Percentiles rank a stretch among this genome's conserved stretches.
Evolutionary conservation across 2,797 vertebrate genomes (phyloP).

Genomic region (Lophius americanus): DNA sequence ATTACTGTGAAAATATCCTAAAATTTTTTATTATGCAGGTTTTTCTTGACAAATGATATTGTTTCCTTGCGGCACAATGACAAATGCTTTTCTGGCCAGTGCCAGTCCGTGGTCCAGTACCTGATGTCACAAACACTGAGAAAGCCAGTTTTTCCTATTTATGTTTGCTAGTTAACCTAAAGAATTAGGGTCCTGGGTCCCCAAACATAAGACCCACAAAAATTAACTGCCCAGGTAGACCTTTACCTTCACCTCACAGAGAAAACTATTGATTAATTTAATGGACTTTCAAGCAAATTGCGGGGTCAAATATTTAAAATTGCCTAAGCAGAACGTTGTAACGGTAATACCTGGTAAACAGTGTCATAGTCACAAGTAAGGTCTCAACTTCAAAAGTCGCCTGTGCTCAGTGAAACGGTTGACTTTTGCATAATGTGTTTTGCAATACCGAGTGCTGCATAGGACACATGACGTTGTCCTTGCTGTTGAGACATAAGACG

Average conservation of each 20-base stretch:
- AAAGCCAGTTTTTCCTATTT: slow-evolving; percentile 7
- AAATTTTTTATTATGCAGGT: too few relatives aligned
- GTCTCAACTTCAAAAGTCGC: background rate
- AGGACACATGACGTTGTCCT: slow-evolving; percentile 8
- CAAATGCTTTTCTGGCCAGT: too few relatives aligned
- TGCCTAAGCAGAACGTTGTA: background rate
- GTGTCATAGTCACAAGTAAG: slow-evolving; percentile 1
- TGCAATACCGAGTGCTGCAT: background rate
- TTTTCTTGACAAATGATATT: too few relatives aligned
- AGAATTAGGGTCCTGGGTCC: background rate
- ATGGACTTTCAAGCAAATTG: background rate
- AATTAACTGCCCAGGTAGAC: background rate
- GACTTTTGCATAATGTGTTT: slow-evolving; percentile 8
- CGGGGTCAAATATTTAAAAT: slow-evolving; percentile 4
- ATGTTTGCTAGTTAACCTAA: background rate
- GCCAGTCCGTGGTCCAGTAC: too few relatives aligned
- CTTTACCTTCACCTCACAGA: too few relatives aligned
- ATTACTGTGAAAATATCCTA: too few relatives aligned
- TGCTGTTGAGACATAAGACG: background rate
- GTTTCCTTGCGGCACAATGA: too few relatives aligned
- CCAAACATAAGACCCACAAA: background rate
- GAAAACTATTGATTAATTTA: too few relatives aligned
- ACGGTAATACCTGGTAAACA: background rate
- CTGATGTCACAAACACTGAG: slow-evolving; percentile 6
- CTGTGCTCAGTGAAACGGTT: slow-evolving; percentile 2